Evolutionary conservation across 2,888 invertebrate species (phyloP), one percentile per base, ranked within the genome.

Genomic region (Leucoptera coffeella): DNA sequence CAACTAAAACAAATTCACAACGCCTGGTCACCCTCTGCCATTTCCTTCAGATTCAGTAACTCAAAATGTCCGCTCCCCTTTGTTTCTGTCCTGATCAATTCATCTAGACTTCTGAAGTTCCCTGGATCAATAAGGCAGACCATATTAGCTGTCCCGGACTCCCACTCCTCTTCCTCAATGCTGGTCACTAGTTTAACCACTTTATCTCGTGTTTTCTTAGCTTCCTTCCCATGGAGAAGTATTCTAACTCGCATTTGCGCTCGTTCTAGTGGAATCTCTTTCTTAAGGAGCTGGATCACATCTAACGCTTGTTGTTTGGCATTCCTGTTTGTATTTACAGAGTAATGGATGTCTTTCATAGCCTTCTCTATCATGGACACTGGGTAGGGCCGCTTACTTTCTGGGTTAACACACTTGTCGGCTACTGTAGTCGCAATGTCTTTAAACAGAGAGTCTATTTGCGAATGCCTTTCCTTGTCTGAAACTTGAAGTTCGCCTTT

Each of bases 401-500:
- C 95, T 1, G 97, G 95, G 71, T 99, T 96, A 1, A 99, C 84
- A 61, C 96, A 97, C 65, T 93, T 90, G 35, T 94, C 91, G 2
- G 91, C 81, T 2, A 96, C 90, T 19, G 87, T 90, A 17, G 92
- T 94, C 0, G 95, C 93, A 35, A 96, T 91, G 54, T 95, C 92
- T 47, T 91, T 92, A 30, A 92, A 83, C 38, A 88, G 74, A 0
- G 90, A 79, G 43, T 96, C 95, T 35, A 89, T 69, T 37, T 92
- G 89, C 13, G 83, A 84, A 23, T 88, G 85, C n/a, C 99, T 74
- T 56, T 99, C 99, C 51, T 96, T 96, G 45, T 99, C 99, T 0
- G 97, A 94, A 1, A 99, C 91, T 61, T 99, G 99, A 12, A 99
- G 72, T 59, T 99, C 97, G 2, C 97, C 97, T 54, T 97, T 96